Evolutionary conservation across 2,797 vertebrate species (phyloP).

Genomic region (Clarias laeviceps): DNA sequence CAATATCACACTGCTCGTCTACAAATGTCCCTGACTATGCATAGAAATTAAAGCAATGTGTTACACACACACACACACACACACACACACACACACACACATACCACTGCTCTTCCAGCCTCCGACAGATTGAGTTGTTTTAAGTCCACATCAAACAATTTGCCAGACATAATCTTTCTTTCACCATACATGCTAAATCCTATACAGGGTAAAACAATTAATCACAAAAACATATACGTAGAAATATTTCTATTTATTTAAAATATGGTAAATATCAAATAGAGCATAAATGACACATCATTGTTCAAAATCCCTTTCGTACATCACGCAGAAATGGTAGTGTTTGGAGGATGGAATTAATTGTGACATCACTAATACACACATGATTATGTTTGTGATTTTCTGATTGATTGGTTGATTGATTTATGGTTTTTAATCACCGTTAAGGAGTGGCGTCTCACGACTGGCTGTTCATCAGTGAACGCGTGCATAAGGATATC

Average conservation of each 20-base stretch:
- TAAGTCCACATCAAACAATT: constrained; percentile 44
- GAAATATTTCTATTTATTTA: neutral
- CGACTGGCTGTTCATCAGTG: constrained; percentile 25
- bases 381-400: neutral
- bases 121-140: constrained; percentile 64
- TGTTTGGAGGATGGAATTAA: neutral
- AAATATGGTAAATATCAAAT: neutral
- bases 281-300: neutral
- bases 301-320: neutral
- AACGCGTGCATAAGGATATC: constrained; percentile 21
- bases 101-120: constrained; percentile 43
- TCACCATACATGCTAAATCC: neutral
- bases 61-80: neutral
- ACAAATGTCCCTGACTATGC: too few species aligned
- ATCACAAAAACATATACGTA: neutral
- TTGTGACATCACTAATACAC: neutral
- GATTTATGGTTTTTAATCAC: constrained; percentile 15
- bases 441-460: neutral
- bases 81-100: constrained; percentile 56
- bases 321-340: neutral
- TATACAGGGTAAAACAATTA: neutral
- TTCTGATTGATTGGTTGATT: constrained; percentile 4
- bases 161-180: neutral
- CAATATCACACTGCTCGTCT: too few species aligned
- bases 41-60: too few species aligned